These are phyloP conservation scores for Hozukius guyotensis DNA, from an alignment of 2,797 vertebrate genomes.

Conservation along the genomic window DNA sequence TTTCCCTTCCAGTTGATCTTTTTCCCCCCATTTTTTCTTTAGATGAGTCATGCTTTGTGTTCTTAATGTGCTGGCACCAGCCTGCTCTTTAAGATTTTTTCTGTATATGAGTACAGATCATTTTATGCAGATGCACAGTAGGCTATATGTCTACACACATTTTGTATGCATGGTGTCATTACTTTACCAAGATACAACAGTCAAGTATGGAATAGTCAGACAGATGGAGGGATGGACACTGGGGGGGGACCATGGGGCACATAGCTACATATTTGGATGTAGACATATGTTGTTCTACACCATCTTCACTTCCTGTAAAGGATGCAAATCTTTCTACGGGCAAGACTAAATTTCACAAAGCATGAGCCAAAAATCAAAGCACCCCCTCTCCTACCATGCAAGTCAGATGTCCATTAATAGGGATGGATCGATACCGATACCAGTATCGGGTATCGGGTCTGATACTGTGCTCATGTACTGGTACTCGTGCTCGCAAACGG, in stretches of 20 bases:
- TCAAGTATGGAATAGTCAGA: neutral
- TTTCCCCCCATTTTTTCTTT: neutral
- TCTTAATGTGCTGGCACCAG: neutral
- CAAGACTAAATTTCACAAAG: neutral
- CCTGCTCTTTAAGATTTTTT: neutral
- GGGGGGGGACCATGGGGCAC: neutral
- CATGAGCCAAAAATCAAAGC: conserved; percentile 19
- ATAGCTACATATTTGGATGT: neutral
- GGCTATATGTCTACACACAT: neutral
- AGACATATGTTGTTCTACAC: neutral
- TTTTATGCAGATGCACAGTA: neutral
- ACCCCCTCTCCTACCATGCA: neutral
- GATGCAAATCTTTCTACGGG: conserved; percentile 7
- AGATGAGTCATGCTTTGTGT: conserved; percentile 31
- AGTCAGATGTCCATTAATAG: conserved; percentile 5
- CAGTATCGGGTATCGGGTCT: too few relatives aligned
- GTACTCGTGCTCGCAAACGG: too few relatives aligned
- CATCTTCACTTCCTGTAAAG: neutral
- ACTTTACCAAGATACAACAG: neutral
- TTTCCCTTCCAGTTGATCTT: conserved; percentile 30
- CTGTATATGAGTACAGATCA: neutral
- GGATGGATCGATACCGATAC: too few relatives aligned
- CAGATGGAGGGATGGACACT: neutral
- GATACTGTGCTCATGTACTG: too few relatives aligned
- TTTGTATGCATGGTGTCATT: neutral